phyloP scores from a whole-genome alignment of 2,888 invertebrate genomes.

The Lochmaea capreae region DNA sequence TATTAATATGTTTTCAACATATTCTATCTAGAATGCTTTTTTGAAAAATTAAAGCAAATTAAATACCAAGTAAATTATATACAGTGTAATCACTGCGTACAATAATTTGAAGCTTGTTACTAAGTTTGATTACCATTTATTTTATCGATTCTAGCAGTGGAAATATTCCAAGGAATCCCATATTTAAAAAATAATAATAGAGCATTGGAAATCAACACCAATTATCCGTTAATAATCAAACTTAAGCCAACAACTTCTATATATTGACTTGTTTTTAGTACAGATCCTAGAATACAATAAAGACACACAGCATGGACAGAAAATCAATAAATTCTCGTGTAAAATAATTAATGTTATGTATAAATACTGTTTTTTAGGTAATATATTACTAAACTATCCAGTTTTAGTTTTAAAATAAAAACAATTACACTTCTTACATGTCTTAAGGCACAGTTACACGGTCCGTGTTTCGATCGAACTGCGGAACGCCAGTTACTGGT shows the following conservation, averaged over 20 bases:
- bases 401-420: neutral
- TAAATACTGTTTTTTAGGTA: constrained; percentile 26
- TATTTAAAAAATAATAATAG: neutral
- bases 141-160: constrained; percentile 5
- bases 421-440: neutral
- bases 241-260: constrained; percentile 28
- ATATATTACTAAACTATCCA: neutral
- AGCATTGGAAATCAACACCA: constrained; percentile 11
- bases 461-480: too few relatives aligned
- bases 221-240: constrained; percentile 10
- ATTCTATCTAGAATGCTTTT: constrained; percentile 57
- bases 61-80: constrained; percentile 45
- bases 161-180: constrained; percentile 6
- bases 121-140: constrained; percentile 24
- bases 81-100: constrained; percentile 43
- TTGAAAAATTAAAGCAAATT: constrained; percentile 42
- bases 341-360: neutral
- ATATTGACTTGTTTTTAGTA: constrained; percentile 42
- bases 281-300: constrained; percentile 43
- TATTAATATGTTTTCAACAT: constrained; percentile 30
- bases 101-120: constrained; percentile 31
- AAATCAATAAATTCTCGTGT: constrained; percentile 8
- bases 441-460: too few relatives aligned
- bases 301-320: constrained; percentile 37
- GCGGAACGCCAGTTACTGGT: too few relatives aligned